A percentile compares a stretch with the other conserved stretches of the same genome.
Conservation (phyloP, 2,113 vertebrate genomes). For the Axis porcinus region DNA sequence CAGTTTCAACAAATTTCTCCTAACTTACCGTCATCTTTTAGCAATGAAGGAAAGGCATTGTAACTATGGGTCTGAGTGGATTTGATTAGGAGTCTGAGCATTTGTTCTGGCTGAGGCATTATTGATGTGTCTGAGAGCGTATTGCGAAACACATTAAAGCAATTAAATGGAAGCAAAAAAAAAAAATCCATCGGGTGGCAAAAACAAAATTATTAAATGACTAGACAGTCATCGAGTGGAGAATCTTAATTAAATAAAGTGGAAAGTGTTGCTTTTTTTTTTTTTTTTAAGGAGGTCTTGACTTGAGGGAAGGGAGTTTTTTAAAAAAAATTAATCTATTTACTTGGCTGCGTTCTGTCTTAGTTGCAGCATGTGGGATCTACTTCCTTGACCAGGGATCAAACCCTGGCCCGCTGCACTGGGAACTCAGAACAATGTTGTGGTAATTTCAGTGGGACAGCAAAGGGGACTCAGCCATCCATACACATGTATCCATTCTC, state of each 20-base stretch:
- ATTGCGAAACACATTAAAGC: slow-evolving; percentile 30
- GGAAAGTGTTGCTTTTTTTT: not conserved
- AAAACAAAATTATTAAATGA: slow-evolving; percentile 43
- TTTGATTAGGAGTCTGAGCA: not conserved
- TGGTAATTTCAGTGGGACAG: not conserved
- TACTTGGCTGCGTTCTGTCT: not conserved
- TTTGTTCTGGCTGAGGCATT: not conserved
- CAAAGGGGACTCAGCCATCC: accelerated
- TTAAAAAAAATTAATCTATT: not conserved
- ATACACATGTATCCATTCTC: accelerated
- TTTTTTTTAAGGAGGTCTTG: not conserved
- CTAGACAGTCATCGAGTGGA: not conserved
- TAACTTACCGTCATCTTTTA: accelerated
- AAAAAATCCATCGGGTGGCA: not conserved
- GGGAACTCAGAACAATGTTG: accelerated
- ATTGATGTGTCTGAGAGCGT: not conserved
- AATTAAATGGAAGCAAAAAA: slow-evolving; percentile 4
- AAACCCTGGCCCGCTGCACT: not conserved
- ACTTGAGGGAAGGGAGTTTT: not conserved
- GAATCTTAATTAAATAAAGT: slow-evolving; percentile 21
- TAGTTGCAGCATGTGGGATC: not conserved
- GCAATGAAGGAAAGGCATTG: accelerated
- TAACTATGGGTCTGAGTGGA: accelerated
- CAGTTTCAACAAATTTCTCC: not conserved
- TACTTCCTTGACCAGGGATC: not conserved